These are phyloP conservation scores for Lithosia quadra DNA, from an alignment of 2,888 invertebrate genomes.

Conservation along the genomic window DNA sequence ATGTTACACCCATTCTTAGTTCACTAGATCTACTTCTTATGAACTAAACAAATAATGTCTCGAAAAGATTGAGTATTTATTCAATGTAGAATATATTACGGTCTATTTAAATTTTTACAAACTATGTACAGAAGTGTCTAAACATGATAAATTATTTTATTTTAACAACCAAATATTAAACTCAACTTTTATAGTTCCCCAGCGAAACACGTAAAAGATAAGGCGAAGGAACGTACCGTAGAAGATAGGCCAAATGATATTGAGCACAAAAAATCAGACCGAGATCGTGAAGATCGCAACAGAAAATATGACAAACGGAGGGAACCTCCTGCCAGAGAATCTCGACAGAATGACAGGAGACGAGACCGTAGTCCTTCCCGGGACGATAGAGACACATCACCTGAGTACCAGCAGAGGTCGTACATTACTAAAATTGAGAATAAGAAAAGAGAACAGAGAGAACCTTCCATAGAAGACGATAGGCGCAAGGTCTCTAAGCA, in stretches of 20 bases:
- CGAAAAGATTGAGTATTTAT: background rate
- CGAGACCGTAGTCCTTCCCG: conserved; percentile 65
- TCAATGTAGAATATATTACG: background rate
- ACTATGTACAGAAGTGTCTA: background rate
- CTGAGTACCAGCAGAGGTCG: conserved; percentile 68
- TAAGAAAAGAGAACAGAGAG: conserved; percentile 64
- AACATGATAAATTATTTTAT: background rate
- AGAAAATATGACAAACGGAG: conserved; percentile 75
- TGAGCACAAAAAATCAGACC: conserved; percentile 74
- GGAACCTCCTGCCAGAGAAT: conserved; percentile 53
- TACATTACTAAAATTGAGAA: conserved; percentile 74
- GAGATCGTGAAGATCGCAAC: conserved; percentile 76
- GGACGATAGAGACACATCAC: conserved; percentile 63
- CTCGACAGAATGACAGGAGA: conserved; percentile 62
- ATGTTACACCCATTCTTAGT: no score
- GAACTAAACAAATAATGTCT: background rate
- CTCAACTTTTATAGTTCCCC: conserved; percentile 73
- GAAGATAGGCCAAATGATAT: conserved; percentile 70
- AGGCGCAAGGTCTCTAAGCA: conserved; percentile 58
- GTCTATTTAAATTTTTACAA: no score
- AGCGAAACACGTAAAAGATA: conserved; percentile 71
- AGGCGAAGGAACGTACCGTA: conserved; percentile 67
- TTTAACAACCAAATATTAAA: conserved; percentile 20
- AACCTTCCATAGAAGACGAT: conserved; percentile 63
- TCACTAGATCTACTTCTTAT: no score